Percentiles rank a stretch among this genome's conserved stretches.
phyloP scores from a whole-genome alignment of 2,888 invertebrate species.

The Strigamia maritima region DNA sequence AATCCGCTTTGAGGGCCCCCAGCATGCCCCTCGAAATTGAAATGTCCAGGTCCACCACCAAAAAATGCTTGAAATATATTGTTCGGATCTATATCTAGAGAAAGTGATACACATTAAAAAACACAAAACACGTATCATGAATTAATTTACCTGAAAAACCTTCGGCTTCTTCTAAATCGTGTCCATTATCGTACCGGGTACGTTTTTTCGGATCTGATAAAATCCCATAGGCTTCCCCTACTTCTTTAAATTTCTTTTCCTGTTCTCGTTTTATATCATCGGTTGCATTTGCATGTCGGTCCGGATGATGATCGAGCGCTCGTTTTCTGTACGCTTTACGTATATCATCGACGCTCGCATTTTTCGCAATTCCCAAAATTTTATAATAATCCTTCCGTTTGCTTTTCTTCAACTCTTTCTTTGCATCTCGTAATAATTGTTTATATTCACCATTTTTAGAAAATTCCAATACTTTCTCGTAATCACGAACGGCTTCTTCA shows the following conservation, averaged over 20 bases:
- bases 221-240: conserved; percentile 92
- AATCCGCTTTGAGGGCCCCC: conserved; percentile 46
- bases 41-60: conserved; percentile 54
- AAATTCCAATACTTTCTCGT: conserved; percentile 72
- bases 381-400: conserved; percentile 96
- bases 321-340: conserved; percentile 91
- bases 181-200: conserved; percentile 83
- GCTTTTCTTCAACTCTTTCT: conserved; percentile 80
- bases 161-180: conserved; percentile 75
- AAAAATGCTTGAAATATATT: conserved; percentile 83
- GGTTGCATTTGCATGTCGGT: conserved; percentile 84
- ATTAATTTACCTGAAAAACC: conserved; percentile 44
- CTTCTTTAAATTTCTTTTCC: conserved; percentile 90
- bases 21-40: neutral
- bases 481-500: conserved; percentile 87
- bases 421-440: conserved; percentile 78
- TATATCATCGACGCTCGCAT: conserved; percentile 84
- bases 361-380: conserved; percentile 79
- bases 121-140: neutral
- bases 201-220: conserved; percentile 88
- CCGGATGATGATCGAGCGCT: conserved; percentile 85
- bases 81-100: conserved; percentile 72
- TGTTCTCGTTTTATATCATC: conserved; percentile 82
- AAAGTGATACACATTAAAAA: conserved; percentile 50
- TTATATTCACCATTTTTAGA: conserved; percentile 51